These are phyloP conservation scores for Vanessa cardui DNA, from an alignment of 2,888 invertebrate genomes.

Conservation along the genomic window DNA sequence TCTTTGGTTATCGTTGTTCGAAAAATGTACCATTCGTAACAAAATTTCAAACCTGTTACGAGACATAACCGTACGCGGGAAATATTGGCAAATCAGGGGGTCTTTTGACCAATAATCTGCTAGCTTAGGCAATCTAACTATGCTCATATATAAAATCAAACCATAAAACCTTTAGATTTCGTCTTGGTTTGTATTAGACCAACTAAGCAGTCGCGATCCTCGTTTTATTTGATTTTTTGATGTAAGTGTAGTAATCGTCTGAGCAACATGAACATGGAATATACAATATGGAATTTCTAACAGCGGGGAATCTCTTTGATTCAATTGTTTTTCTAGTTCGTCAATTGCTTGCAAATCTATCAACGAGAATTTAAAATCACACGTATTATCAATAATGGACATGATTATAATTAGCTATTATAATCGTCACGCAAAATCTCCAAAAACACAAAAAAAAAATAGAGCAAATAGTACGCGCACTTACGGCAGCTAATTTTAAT, in stretches of 20 bases:
- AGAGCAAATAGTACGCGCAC: conserved; percentile 21
- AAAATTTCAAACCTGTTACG: conserved; percentile 28
- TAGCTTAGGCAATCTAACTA: conserved; percentile 39
- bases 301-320: conserved; percentile 37
- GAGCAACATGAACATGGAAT: too few species aligned
- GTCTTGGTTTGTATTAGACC: conserved; percentile 38
- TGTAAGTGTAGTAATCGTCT: conserved; percentile 28
- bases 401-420: conserved; percentile 29
- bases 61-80: conserved; percentile 24
- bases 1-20: conserved; percentile 32
- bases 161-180: conserved; percentile 40
- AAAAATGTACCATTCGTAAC: conserved; percentile 31
- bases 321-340: conserved; percentile 39
- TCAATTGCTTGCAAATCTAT: conserved; percentile 40
- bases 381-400: conserved; percentile 37
- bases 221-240: conserved; percentile 32
- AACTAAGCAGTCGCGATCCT: conserved; percentile 35
- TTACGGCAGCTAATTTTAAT: conserved; percentile 17
- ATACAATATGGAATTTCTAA: conserved; percentile 29
- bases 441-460: conserved; percentile 16
- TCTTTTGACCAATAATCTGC: conserved; percentile 30
- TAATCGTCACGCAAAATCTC: conserved; percentile 27
- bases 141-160: conserved; percentile 40
- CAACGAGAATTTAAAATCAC: conserved; percentile 39
- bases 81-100: conserved; percentile 24